These are phyloP conservation scores for Xiphophorus hellerii DNA, from an alignment of 2,113 vertebrate species.

Conservation along the genomic window DNA sequence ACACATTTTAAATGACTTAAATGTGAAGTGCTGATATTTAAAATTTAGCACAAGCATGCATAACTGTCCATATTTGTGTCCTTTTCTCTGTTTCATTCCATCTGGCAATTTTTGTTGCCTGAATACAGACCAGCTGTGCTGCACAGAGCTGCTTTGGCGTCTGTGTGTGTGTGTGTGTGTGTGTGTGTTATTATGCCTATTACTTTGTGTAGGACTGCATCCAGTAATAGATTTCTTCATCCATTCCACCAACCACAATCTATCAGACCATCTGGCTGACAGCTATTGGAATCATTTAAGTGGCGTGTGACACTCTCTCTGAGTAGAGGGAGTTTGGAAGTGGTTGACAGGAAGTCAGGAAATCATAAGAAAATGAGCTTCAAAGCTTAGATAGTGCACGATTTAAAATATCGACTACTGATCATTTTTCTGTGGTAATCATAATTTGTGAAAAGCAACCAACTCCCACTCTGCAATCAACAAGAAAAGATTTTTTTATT, in stretches of 20 bases:
- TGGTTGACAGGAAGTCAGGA: not conserved
- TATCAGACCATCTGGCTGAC: constrained; percentile 64
- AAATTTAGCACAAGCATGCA: constrained; percentile 25
- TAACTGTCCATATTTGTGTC: constrained; percentile 17
- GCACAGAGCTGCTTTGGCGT: constrained; percentile 34
- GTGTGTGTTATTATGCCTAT: not conserved
- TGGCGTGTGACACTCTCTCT: constrained; percentile 22
- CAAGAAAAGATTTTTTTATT: not conserved
- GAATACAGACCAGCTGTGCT: constrained; percentile 56
- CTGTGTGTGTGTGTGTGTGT: not conserved
- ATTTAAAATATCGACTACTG: not conserved
- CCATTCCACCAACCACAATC: constrained; percentile 38
- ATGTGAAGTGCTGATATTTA: not conserved
- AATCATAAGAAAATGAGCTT: not conserved
- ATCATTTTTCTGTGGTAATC: not conserved
- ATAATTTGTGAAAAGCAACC: not conserved
- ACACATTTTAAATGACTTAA: not conserved
- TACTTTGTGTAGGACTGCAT: constrained; percentile 16
- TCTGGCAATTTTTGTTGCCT: constrained; percentile 33
- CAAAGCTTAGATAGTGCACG: not conserved
- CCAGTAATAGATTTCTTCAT: constrained; percentile 23
- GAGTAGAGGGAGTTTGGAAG: constrained; percentile 1
- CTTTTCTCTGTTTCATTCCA: constrained; percentile 32
- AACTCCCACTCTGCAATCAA: not conserved
- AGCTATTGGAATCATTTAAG: constrained; percentile 49